phyloP scores from a whole-genome alignment of 2,113 vertebrate species.

The Passer montanus region DNA sequence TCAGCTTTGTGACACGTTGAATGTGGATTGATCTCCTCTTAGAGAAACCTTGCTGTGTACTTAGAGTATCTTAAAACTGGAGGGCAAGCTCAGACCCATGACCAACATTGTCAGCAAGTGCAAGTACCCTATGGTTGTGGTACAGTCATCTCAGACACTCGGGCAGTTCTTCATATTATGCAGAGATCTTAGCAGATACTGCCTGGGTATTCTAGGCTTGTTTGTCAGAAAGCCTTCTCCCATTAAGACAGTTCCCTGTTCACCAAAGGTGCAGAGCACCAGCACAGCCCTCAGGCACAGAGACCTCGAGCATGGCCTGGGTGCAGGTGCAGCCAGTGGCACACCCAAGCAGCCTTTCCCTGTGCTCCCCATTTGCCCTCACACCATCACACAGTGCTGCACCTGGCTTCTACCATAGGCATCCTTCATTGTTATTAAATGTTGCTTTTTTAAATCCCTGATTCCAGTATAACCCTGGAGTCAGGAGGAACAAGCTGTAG shows the following conservation, averaged over 20 bases:
- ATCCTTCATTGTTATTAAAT: too few species aligned
- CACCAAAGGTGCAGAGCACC: neutral
- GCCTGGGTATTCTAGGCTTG: neutral
- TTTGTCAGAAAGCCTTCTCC: neutral
- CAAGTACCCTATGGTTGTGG: rapidly evolving
- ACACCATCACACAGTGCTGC: too few species aligned
- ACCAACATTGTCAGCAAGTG: neutral
- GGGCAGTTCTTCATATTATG: neutral
- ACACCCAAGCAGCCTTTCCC: rapidly evolving
- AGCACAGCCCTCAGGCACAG: neutral
- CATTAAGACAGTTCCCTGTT: neutral
- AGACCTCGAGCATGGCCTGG: rapidly evolving
- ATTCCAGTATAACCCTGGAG: neutral
- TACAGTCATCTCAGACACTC: neutral
- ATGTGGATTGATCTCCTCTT: neutral
- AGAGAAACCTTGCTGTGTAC: rapidly evolving
- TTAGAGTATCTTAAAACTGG: neutral
- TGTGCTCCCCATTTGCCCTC: rapidly evolving
- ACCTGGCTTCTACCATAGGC: neutral
- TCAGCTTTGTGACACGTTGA: neutral
- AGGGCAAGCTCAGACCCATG: neutral
- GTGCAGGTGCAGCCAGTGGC: rapidly evolving
- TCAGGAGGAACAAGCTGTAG: rapidly evolving
- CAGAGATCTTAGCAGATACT: too few species aligned
- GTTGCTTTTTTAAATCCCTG: rapidly evolving